These are phyloP conservation scores for Psettodes erumei DNA, from an alignment of 2,113 vertebrate genomes.

Conservation along the genomic window DNA sequence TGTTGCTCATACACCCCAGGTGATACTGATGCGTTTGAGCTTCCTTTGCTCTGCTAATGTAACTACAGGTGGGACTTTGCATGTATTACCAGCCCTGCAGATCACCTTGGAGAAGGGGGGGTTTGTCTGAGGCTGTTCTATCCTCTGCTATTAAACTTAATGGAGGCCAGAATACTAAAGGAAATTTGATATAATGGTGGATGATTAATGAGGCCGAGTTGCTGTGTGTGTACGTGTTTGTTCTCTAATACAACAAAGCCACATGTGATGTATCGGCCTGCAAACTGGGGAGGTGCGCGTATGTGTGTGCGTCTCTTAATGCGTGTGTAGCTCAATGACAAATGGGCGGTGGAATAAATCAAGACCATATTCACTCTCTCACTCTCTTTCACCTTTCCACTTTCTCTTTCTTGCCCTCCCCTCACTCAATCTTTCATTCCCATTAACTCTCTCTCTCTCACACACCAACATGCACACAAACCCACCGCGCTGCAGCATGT, in stretches of 20 bases:
- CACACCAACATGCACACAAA: constrained; percentile 18
- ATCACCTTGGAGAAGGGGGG: constrained; percentile 33
- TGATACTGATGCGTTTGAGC: neutral
- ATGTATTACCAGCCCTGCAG: constrained; percentile 17
- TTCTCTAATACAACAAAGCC: constrained; percentile 15
- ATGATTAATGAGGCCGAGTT: constrained; percentile 53
- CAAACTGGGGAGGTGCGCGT: constrained; percentile 1
- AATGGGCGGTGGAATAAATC: constrained; percentile 59
- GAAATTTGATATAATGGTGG: constrained; percentile 36
- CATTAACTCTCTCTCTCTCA: neutral
- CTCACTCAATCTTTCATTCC: constrained; percentile 2
- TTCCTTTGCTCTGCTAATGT: constrained; percentile 13
- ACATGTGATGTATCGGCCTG: constrained; percentile 35
- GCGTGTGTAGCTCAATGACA: constrained; percentile 31
- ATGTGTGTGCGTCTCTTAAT: neutral
- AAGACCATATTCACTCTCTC: constrained; percentile 23
- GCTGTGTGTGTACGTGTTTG: constrained; percentile 34
- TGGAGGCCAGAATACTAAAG: constrained; percentile 24
- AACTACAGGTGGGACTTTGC: constrained; percentile 24
- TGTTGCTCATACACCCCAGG: neutral
- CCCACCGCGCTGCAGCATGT: constrained; percentile 4
- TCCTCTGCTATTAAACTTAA: constrained; percentile 32
- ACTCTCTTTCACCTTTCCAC: neutral
- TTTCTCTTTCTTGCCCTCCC: constrained; percentile 16
- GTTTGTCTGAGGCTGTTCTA: constrained; percentile 23